Percentiles rank a stretch among this genome's conserved stretches.
Conservation (phyloP, 2,113 vertebrate species). For the Mobula birostris region DNA sequence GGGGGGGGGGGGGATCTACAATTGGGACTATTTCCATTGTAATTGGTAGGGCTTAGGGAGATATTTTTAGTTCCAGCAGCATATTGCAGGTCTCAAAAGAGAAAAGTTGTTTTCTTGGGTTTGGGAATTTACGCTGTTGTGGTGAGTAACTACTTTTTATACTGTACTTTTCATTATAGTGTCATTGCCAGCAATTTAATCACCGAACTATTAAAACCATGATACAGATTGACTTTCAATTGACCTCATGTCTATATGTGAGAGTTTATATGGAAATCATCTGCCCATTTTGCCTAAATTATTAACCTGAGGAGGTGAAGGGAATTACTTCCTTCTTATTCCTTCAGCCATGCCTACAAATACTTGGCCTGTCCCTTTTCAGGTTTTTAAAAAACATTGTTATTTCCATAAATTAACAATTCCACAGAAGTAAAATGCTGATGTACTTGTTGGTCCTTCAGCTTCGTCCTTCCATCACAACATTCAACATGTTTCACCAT, state of each 20-base stretch:
- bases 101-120: slow-evolving; percentile 1
- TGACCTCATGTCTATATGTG: slow-evolving; percentile 3
- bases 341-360: not conserved
- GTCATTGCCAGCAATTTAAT: not conserved
- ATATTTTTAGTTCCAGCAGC: not conserved
- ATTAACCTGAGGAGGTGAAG: not conserved
- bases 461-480: not conserved
- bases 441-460: not conserved
- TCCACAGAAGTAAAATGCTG: not conserved
- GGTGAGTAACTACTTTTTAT: not conserved
- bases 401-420: not conserved
- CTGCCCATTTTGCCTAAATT: not conserved
- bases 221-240: not conserved
- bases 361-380: not conserved
- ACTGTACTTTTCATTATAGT: not conserved
- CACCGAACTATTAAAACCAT: not conserved
- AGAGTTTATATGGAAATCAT: not conserved
- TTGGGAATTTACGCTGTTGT: not conserved
- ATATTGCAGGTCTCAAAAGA: not conserved
- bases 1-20: not conserved
- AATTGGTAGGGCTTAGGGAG: not conserved
- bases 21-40: not conserved
- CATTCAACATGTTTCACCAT: not conserved
- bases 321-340: not conserved
- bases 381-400: not conserved